These are phyloP conservation scores for Ophioninae sp. DNA, from an alignment of 2,888 invertebrate genomes.

Conservation along the genomic window DNA sequence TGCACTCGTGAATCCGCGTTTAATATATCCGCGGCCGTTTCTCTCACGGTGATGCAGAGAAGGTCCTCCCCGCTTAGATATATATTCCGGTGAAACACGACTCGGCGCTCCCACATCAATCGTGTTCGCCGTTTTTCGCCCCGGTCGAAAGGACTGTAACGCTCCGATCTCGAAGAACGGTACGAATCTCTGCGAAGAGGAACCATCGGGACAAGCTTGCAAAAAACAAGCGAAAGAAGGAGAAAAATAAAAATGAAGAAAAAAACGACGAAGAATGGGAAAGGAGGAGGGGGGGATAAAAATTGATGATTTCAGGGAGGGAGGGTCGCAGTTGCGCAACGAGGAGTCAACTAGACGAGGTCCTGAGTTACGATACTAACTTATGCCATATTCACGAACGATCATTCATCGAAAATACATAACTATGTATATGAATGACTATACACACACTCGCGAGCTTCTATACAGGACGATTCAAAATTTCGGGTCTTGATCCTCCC, in stretches of 20 bases:
- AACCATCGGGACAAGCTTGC: slow-evolving; percentile 41
- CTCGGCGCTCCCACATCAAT: slow-evolving; percentile 80
- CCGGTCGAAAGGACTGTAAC: slow-evolving; percentile 73
- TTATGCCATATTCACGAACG: slow-evolving; percentile 53
- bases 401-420: slow-evolving; percentile 37
- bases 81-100: slow-evolving; percentile 46
- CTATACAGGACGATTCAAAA: slow-evolving; percentile 19
- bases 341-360: slow-evolving; percentile 69
- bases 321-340: slow-evolving; percentile 71
- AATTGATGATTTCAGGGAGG: slow-evolving; percentile 41
- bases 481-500: not conserved
- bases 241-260: slow-evolving; percentile 8
- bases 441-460: not conserved
- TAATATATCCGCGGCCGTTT: slow-evolving; percentile 33
- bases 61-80: slow-evolving; percentile 18
- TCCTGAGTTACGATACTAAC: slow-evolving; percentile 55
- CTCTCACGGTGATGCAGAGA: slow-evolving; percentile 40
- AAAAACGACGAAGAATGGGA: not conserved
- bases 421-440: slow-evolving; percentile 10
- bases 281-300: slow-evolving; percentile 5
- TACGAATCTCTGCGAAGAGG: slow-evolving; percentile 52
- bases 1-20: slow-evolving; percentile 34
- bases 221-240: not conserved
- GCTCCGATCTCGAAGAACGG: slow-evolving; percentile 33
- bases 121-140: slow-evolving; percentile 74